Evolutionary conservation across 2,888 invertebrate genomes (phyloP).

Genomic region (Notodonta dromedarius): DNA sequence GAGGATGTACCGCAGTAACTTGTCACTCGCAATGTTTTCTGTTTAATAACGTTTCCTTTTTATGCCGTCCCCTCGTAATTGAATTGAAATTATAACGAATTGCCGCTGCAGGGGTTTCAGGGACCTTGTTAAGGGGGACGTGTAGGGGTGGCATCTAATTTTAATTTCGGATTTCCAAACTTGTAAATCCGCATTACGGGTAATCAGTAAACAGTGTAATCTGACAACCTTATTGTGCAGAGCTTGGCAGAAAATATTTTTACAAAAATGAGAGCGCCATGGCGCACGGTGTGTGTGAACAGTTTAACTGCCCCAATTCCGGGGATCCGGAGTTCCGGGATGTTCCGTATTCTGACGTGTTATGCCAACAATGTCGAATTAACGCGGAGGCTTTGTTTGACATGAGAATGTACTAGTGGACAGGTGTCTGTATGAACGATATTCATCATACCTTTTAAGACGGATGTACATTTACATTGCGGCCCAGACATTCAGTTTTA

Average conservation of each 20-base stretch:
- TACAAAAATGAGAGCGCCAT: neutral
- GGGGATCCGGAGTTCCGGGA: constrained; percentile 3
- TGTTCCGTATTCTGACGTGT: neutral
- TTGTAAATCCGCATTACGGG: neutral
- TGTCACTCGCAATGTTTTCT: neutral
- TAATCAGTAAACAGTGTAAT: no score
- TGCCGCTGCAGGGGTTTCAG: constrained; percentile 1
- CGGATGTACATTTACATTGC: neutral
- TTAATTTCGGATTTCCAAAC: neutral
- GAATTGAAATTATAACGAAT: neutral
- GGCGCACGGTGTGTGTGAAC: neutral
- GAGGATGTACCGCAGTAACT: neutral
- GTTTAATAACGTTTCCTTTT: constrained; percentile 3
- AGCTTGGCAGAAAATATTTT: no score
- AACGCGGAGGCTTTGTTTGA: neutral
- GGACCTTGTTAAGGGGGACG: neutral
- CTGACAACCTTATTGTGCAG: no score
- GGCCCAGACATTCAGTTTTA: no score
- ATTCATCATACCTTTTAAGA: neutral
- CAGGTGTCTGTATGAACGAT: neutral
- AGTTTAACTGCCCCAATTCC: constrained; percentile 3
- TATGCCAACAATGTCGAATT: constrained; percentile 2
- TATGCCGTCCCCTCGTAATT: neutral
- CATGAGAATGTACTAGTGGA: neutral
- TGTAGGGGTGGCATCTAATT: neutral